Conservation (phyloP, 2,888 invertebrate genomes). For the Eristalis arbustorum region DNA sequence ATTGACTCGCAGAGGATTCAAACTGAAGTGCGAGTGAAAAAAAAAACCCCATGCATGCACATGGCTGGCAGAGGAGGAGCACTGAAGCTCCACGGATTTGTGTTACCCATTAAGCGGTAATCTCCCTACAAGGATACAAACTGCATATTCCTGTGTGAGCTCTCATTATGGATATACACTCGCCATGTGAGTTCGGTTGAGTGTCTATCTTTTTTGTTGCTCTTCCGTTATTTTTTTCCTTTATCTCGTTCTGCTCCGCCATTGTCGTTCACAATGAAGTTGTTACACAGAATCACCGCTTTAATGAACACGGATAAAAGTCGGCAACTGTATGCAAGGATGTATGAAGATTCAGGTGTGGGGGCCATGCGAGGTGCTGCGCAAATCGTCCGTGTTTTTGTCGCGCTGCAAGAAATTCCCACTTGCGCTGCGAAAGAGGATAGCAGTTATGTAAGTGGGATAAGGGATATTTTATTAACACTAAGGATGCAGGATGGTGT, state of each 20-base stretch:
- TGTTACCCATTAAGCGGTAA: slow-evolving; percentile 68
- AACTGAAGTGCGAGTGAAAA: neutral
- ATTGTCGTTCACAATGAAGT: slow-evolving; percentile 65
- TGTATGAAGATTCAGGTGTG: slow-evolving; percentile 53
- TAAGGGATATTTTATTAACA: slow-evolving; percentile 59
- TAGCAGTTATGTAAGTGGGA: slow-evolving; percentile 38
- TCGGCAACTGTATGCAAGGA: slow-evolving; percentile 60
- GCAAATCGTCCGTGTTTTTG: slow-evolving; percentile 58
- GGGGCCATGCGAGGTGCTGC: slow-evolving; percentile 28
- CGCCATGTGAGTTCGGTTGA: neutral
- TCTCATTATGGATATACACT: slow-evolving; percentile 61
- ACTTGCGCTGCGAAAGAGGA: slow-evolving; percentile 29
- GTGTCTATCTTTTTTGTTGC: slow-evolving; percentile 21
- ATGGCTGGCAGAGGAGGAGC: slow-evolving; percentile 1
- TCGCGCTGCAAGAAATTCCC: slow-evolving; percentile 59
- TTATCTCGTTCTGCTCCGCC: slow-evolving; percentile 42
- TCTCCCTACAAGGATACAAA: slow-evolving; percentile 67
- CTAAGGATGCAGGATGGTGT: slow-evolving; percentile 34
- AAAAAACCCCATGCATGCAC: neutral
- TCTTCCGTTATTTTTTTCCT: no score
- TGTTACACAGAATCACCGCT: slow-evolving; percentile 66
- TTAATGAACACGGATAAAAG: slow-evolving; percentile 68
- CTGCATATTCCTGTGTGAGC: slow-evolving; percentile 64
- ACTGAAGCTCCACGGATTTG: slow-evolving; percentile 57
- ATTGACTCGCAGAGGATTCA: slow-evolving; percentile 22